Percentiles rank a stretch among this genome's conserved stretches.
Conservation (phyloP, 2,888 invertebrate species). For the Sceliomorpha sp. region DNA sequence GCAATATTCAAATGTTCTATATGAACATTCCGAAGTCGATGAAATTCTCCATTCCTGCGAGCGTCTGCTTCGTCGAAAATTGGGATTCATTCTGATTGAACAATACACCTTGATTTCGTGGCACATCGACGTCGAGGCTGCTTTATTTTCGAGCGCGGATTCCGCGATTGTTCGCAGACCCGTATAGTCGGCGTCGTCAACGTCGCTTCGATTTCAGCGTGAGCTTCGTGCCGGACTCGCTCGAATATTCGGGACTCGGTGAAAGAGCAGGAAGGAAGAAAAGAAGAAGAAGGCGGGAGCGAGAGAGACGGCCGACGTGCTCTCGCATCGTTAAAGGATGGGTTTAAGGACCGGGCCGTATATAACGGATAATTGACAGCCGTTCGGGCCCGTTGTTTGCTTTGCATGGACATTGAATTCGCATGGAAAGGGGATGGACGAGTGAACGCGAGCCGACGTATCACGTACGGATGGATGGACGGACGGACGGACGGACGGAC, state of each 20-base stretch:
- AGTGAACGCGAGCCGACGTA: conserved; percentile 42
- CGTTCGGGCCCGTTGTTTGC: conserved; percentile 75
- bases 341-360: conserved; percentile 79
- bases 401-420: conserved; percentile 80
- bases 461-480: conserved; percentile 50
- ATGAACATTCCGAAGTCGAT: no score
- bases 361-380: conserved; percentile 81
- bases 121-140: conserved; percentile 39
- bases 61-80: conserved; percentile 13
- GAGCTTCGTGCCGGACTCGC: neutral
- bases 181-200: conserved; percentile 42
- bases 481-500: conserved; percentile 58
- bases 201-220: conserved; percentile 23
- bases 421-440: conserved; percentile 64
- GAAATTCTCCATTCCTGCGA: no score
- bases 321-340: conserved; percentile 78
- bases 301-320: conserved; percentile 42
- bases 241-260: conserved; percentile 20
- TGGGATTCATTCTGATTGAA: conserved; percentile 32
- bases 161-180: conserved; percentile 42
- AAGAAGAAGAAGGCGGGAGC: conserved; percentile 15
- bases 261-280: conserved; percentile 19
- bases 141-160: conserved; percentile 41
- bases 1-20: no score
- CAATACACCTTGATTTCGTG: conserved; percentile 50